Conservation (phyloP, 2,113 vertebrate genomes). For the Phrynocephalus versicolor region DNA sequence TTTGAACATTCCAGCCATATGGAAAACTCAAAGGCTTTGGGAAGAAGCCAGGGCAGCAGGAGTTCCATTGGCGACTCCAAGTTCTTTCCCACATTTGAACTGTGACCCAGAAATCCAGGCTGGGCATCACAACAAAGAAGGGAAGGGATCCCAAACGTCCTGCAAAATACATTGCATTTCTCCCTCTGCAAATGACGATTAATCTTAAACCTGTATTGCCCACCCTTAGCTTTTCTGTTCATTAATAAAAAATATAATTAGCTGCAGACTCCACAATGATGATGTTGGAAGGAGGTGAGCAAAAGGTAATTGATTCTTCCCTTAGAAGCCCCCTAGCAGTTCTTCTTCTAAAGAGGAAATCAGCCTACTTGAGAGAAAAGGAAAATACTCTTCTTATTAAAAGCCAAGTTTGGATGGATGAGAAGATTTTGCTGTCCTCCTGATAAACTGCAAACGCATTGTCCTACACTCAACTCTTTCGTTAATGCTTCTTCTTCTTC, state of each 20-base stretch:
- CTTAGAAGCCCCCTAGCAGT: no score
- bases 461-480: constrained; percentile 11
- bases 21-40: constrained; percentile 4
- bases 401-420: no score
- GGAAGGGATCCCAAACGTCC: not conserved
- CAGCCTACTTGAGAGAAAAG: no score
- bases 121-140: not conserved
- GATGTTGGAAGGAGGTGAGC: not conserved
- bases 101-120: not conserved
- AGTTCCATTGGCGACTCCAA: not conserved
- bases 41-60: not conserved
- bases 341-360: no score
- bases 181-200: not conserved
- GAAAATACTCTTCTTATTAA: no score
- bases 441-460: no score
- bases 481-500: constrained; percentile 10
- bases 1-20: not conserved
- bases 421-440: no score
- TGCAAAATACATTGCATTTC: not conserved
- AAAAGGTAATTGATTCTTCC: not conserved
- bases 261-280: not conserved
- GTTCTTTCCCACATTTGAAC: constrained; percentile 23
- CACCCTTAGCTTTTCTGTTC: not conserved
- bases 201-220: not conserved
- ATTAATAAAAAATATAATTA: not conserved